These are phyloP conservation scores for Drosophila prosaltans DNA, from an alignment of 1,140 invertebrate species.

Conservation along the genomic window DNA sequence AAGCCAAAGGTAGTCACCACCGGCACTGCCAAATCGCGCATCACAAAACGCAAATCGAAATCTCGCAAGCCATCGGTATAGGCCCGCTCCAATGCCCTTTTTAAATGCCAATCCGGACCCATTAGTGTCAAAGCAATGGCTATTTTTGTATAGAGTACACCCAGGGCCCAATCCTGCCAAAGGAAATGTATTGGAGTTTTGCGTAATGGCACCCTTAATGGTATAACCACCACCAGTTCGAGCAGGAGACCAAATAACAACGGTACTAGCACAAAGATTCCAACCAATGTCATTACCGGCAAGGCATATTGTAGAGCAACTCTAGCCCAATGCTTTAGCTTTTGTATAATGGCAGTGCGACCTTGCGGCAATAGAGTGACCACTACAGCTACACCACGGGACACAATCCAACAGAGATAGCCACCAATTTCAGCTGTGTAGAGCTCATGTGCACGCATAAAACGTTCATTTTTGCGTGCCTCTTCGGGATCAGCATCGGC, in stretches of 20 bases:
- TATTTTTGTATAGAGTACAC: constrained; percentile 98
- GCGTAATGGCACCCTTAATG: constrained; percentile 94
- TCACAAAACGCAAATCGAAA: constrained; percentile 94
- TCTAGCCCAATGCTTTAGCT: constrained; percentile 90
- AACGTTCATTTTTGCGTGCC: constrained; percentile 84
- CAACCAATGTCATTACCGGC: constrained; percentile 86
- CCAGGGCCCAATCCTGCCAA: constrained; percentile 98
- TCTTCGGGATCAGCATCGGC: constrained; percentile 44
- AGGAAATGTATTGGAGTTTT: constrained; percentile 98
- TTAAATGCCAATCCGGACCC: constrained; percentile 97
- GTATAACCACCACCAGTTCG: constrained; percentile 95
- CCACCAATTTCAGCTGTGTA: constrained; percentile 95
- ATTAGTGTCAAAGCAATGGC: constrained; percentile 98
- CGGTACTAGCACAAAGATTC: constrained; percentile 95
- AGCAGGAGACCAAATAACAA: constrained; percentile 95
- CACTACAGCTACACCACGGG: constrained; percentile 90
- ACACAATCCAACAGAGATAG: constrained; percentile 95
- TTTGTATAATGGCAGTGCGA: constrained; percentile 88
- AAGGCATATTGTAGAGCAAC: constrained; percentile 88
- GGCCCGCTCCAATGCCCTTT: constrained; percentile 94
- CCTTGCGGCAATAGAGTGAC: constrained; percentile 95
- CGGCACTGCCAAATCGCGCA: constrained; percentile 93
- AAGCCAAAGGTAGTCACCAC: constrained; percentile 94
- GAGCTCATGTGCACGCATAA: constrained; percentile 93
- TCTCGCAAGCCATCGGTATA: constrained; percentile 95